Evolutionary conservation across 92 coral and sea anemone genomes (phyloP).

Genomic region (Muricea muricata): DNA sequence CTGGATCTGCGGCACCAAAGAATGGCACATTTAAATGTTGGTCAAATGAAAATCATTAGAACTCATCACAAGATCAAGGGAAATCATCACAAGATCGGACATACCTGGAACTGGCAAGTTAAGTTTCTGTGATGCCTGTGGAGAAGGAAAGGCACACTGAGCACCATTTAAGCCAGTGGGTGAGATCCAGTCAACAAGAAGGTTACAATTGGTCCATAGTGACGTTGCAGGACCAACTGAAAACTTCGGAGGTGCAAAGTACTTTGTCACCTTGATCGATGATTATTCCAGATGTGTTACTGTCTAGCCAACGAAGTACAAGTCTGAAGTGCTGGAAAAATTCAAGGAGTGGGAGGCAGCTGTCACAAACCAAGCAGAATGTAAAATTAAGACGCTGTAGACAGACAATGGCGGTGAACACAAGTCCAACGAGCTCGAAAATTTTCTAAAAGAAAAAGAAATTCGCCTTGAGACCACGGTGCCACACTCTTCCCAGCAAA

Average conservation of each 20-base stretch:
- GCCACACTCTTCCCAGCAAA: slow-evolving; percentile 54
- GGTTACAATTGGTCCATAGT: slow-evolving; percentile 14
- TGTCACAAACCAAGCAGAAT: slow-evolving; percentile 20
- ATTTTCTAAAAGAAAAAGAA: slow-evolving; percentile 47
- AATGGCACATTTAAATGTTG: slow-evolving; percentile 37
- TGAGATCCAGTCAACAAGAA: slow-evolving; percentile 12
- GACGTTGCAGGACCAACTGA: slow-evolving; percentile 28
- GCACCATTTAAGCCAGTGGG: slow-evolving; percentile 23
- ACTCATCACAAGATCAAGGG: slow-evolving; percentile 3
- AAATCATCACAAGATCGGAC: background rate
- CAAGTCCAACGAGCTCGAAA: slow-evolving; percentile 16
- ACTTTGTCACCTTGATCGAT: slow-evolving; percentile 14
- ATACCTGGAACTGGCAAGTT: slow-evolving; percentile 32
- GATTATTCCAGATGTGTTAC: slow-evolving; percentile 34
- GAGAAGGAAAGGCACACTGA: background rate
- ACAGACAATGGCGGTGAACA: slow-evolving; percentile 20
- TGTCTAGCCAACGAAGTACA: slow-evolving; percentile 9
- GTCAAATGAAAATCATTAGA: slow-evolving; percentile 29
- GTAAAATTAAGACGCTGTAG: slow-evolving; percentile 18
- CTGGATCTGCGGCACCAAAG: slow-evolving; percentile 23
- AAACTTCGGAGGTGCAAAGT: slow-evolving; percentile 13
- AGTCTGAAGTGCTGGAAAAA: slow-evolving; percentile 24
- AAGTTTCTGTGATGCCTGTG: slow-evolving; percentile 19
- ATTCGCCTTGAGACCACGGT: slow-evolving; percentile 57
- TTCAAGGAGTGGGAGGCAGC: slow-evolving; percentile 33